Percentiles rank a stretch among this genome's conserved stretches.
phyloP scores from a whole-genome alignment of 37 sponge, comb jelly and placozoan genomes.

The Lycopodina hypogea region DNA sequence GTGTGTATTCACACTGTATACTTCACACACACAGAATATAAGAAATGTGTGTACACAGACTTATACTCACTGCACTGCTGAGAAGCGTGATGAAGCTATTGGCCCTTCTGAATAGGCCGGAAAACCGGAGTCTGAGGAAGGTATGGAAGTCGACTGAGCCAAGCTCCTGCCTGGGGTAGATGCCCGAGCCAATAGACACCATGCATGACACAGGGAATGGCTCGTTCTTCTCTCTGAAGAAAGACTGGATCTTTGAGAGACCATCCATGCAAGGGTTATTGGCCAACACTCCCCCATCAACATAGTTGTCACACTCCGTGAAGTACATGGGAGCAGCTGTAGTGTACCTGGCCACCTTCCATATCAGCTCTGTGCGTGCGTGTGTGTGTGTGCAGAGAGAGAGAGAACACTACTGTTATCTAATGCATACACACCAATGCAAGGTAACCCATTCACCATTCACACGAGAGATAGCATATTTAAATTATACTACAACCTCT shows the following conservation, averaged over 20 bases:
- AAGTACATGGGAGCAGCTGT: slow-evolving; percentile 56
- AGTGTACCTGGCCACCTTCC: slow-evolving; percentile 57
- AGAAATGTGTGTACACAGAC: not conserved
- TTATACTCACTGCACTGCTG: slow-evolving; percentile 47
- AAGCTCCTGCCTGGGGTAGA: slow-evolving; percentile 35
- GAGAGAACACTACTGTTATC: no score
- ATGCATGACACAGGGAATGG: slow-evolving; percentile 16
- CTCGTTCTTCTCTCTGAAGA: not conserved
- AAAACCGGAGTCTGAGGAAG: slow-evolving; percentile 20
- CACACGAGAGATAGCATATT: no score
- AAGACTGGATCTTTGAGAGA: slow-evolving; percentile 35
- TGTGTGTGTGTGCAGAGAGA: no score
- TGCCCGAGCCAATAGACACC: slow-evolving; percentile 51
- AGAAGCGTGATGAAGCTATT: slow-evolving; percentile 32
- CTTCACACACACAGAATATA: not conserved
- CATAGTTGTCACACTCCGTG: slow-evolving; percentile 59
- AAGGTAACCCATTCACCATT: no score
- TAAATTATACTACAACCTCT: no score
- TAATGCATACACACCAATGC: no score
- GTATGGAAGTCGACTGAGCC: slow-evolving; percentile 41
- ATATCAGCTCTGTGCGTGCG: slow-evolving; percentile 38
- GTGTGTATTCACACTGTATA: not conserved
- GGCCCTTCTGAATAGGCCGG: slow-evolving; percentile 4
- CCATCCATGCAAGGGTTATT: slow-evolving; percentile 59
- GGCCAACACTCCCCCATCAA: slow-evolving; percentile 62